A percentile compares a stretch with the other conserved stretches of the same genome.
Conservation (phyloP, 2,113 vertebrate species). For the Eublepharis macularius region DNA sequence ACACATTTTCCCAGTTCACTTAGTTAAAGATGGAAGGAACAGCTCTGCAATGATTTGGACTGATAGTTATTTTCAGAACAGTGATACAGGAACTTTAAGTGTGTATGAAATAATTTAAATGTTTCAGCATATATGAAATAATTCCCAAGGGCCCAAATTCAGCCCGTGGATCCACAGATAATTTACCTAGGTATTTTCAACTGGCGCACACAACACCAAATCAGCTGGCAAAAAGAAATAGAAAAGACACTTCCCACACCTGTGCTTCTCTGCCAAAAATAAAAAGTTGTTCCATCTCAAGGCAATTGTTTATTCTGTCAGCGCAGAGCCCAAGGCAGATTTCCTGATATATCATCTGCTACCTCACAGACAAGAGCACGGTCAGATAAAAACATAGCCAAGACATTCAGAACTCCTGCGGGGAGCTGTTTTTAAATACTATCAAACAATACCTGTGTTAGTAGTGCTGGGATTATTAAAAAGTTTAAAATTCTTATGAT, state of each 20-base stretch:
- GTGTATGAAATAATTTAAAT: too few species aligned
- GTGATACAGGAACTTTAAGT: neutral
- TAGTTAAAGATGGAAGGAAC: neutral
- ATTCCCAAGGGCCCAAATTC: constrained; percentile 12
- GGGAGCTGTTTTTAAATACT: neutral
- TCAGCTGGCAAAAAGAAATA: constrained; percentile 21
- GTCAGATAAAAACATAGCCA: neutral
- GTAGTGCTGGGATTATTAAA: neutral
- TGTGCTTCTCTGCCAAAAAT: constrained; percentile 22
- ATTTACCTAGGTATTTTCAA: neutral
- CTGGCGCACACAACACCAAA: constrained; percentile 37
- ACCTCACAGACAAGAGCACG: neutral
- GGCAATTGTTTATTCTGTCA: neutral
- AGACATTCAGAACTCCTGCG: neutral
- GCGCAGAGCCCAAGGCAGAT: neutral
- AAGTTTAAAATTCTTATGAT: neutral
- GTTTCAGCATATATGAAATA: neutral
- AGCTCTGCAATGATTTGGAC: constrained; percentile 14
- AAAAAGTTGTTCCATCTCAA: constrained; percentile 18
- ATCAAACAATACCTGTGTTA: neutral
- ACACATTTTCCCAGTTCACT: neutral
- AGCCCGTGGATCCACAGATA: constrained; percentile 31
- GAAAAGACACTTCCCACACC: constrained; percentile 23
- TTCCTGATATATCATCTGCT: neutral
- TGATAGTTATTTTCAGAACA: constrained; percentile 5